These are phyloP conservation scores for Antigone vipio DNA, from an alignment of 2,113 vertebrate species.

Conservation along the genomic window DNA sequence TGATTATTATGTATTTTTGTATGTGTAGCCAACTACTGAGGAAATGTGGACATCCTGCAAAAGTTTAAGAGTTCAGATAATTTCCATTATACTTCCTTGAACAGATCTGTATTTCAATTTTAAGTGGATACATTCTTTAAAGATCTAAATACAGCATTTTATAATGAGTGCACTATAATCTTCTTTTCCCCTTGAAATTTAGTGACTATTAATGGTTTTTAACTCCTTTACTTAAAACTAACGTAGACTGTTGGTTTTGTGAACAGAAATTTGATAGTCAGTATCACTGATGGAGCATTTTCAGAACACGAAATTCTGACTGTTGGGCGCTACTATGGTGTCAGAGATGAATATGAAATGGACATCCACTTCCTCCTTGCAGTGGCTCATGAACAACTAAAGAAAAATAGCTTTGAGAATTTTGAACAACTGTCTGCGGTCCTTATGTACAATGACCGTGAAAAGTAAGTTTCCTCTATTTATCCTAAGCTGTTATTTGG, in stretches of 20 bases:
- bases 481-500: not conserved
- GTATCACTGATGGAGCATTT: constrained; percentile 66
- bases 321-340: constrained; percentile 76
- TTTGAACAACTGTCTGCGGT: constrained; percentile 72
- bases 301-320: constrained; percentile 87
- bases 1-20: not conserved
- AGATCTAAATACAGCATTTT: not conserved
- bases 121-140: not conserved
- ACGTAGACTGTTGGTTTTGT: not conserved
- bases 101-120: not conserved
- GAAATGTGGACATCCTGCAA: not conserved
- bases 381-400: constrained; percentile 81
- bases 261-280: constrained; percentile 77
- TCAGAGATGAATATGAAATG: constrained; percentile 41
- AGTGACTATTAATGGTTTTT: not conserved
- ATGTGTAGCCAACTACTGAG: not conserved
- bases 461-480: constrained; percentile 75
- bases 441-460: constrained; percentile 76
- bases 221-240: not conserved
- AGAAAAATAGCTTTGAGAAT: constrained; percentile 82
- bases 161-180: not conserved
- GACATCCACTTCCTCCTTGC: constrained; percentile 75
- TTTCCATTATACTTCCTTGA: not conserved
- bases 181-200: not conserved
- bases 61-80: not conserved